A percentile compares a stretch with the other conserved stretches of the same genome.
Conservation (phyloP, 2,888 invertebrate genomes). For the Drosophila neotestacea region DNA sequence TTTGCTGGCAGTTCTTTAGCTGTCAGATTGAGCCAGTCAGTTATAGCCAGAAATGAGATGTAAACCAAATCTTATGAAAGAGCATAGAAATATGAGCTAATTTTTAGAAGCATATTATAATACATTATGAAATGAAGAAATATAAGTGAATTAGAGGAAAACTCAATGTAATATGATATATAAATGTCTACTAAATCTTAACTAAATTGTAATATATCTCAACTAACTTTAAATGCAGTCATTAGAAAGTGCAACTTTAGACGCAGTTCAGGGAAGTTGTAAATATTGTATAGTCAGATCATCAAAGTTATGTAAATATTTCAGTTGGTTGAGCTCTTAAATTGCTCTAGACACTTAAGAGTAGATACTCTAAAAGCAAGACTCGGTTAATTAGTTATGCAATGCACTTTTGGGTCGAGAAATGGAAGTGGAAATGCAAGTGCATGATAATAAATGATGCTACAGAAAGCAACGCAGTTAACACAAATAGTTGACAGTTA, state of each 20-base stretch:
- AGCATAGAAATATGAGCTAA: no score
- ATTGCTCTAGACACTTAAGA: background rate
- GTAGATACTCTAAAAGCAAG: background rate
- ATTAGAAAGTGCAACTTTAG: no score
- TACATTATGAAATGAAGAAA: no score
- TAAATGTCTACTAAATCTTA: no score
- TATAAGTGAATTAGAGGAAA: no score
- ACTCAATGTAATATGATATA: no score
- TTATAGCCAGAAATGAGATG: no score
- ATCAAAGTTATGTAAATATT: slow-evolving; percentile 2
- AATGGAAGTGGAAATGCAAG: slow-evolving; percentile 23
- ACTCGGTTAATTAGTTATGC: slow-evolving; percentile 30
- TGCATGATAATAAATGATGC: slow-evolving; percentile 39
- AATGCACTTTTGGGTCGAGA: slow-evolving; percentile 7
- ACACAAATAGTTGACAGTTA: slow-evolving; percentile 28
- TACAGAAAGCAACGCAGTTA: slow-evolving; percentile 19
- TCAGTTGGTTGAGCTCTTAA: slow-evolving; percentile 2
- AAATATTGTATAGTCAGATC: background rate
- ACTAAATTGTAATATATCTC: no score
- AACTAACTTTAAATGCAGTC: background rate
- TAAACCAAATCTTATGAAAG: no score
- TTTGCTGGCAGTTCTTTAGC: background rate
- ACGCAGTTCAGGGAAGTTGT: background rate
- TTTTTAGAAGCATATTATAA: no score
- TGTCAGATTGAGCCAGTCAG: no score